Conservation (phyloP, 2,888 invertebrate species). For the Aelia acuminata region DNA sequence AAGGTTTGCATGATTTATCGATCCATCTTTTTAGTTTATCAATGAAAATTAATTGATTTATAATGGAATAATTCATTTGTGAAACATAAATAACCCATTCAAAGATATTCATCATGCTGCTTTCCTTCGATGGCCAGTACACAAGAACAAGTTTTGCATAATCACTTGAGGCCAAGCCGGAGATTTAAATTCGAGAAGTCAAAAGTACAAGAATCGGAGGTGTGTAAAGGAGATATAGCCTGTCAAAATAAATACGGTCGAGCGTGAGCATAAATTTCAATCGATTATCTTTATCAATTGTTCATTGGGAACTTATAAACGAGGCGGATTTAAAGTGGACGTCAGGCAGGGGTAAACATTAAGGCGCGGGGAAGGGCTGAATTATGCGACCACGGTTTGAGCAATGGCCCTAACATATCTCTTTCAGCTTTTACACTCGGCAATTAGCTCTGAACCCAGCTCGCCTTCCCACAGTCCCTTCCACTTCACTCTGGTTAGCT, state of each 20-base stretch:
- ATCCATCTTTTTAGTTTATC: not conserved
- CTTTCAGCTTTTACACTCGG: slow-evolving; percentile 6
- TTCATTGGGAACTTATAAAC: slow-evolving; percentile 28
- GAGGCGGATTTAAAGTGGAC: not conserved
- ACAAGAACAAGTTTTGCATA: slow-evolving; percentile 44
- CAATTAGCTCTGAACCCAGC: not conserved
- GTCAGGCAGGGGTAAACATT: not conserved
- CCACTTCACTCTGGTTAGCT: not conserved
- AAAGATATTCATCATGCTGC: not conserved
- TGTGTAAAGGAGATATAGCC: slow-evolving; percentile 47
- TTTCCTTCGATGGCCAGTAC: slow-evolving; percentile 31
- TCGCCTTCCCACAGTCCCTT: slow-evolving; percentile 17
- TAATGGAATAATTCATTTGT: slow-evolving; percentile 43
- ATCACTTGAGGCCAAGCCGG: slow-evolving; percentile 2
- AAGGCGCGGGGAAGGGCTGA: not conserved
- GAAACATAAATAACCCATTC: slow-evolving; percentile 39
- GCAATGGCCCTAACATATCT: slow-evolving; percentile 9
- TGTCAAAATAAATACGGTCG: slow-evolving; percentile 39
- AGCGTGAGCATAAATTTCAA: slow-evolving; percentile 21
- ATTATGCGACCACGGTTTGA: slow-evolving; percentile 1
- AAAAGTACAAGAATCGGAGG: slow-evolving; percentile 42
- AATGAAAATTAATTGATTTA: slow-evolving; percentile 45
- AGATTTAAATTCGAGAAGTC: slow-evolving; percentile 48
- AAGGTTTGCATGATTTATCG: not conserved
- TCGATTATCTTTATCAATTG: slow-evolving; percentile 46